Evolutionary conservation across 2,797 vertebrate species (phyloP), one percentile per base, ranked within the genome.

Genomic region (Chelmon rostratus): DNA sequence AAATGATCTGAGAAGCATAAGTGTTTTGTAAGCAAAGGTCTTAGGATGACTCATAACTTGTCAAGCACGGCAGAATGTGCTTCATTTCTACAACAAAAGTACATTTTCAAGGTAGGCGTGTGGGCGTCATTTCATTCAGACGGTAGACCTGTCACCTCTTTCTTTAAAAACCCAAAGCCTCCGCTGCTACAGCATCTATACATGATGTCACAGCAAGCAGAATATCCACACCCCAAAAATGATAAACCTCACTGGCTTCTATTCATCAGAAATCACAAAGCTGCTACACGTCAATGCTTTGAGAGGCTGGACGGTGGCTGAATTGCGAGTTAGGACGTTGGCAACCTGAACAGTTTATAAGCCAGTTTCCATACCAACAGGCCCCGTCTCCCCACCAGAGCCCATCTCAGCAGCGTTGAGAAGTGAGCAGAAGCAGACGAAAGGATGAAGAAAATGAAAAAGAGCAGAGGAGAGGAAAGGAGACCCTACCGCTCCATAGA

Each of bases 351-450:
- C 74, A 79, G 58, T 90, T 92, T 87, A 87, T 73, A 73, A 90
- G 82, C 90, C 91, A 90, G 92, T 94, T 94, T 91, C 93, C 93
- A 93, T 94, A 94, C 91, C 92, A 94, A 93, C 93, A 93, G 53
- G 40, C 62, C 47, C 52, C 18, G 78, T 76, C 59, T 86, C 42
- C 83, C 71, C 82, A 82, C 84, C 67, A 76, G 79, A 84, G 73
- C 74, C 69, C 69, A 78, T 82, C 66, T 79, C 37, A 37, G 69
- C 63, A 59, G 79, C 57, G 37, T 58, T 21, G 33, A 81, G 65
- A 63, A 62, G 35, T 37, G 69, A 83, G 76, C 25, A 52, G 68
- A 79, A 72, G 69, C 35, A 13, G 38, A 78, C 62, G 66, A 75
- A 49, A 54, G 62, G 50, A 50, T 68, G 67, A 72, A 56, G 46